A percentile compares a stretch with the other conserved stretches of the same genome.
These are phyloP conservation scores for Myripristis jacobus DNA, from an alignment of 2,797 vertebrate species.

Conservation along the genomic window DNA sequence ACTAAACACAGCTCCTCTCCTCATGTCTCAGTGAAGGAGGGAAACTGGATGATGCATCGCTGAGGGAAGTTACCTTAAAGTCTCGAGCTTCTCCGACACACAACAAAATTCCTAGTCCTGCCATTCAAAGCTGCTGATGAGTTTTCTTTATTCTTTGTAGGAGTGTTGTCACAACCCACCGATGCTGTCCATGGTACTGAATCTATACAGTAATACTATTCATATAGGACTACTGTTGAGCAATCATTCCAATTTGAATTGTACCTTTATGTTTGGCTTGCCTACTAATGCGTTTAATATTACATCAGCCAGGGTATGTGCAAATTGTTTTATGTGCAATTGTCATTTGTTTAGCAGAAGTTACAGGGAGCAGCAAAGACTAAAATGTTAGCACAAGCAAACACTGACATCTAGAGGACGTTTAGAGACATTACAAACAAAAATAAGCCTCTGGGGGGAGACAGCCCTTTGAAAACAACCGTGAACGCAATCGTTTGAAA, in stretches of 20 bases:
- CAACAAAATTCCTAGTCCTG: neutral
- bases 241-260: conserved; percentile 3
- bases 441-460: neutral
- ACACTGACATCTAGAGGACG: conserved; percentile 72
- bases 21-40: conserved; percentile 37
- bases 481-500: too few species aligned
- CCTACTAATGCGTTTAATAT: neutral
- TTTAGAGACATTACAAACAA: conserved; percentile 33
- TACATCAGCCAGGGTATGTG: neutral
- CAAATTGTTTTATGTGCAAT: neutral
- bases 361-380: neutral
- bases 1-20: conserved; percentile 63
- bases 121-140: conserved; percentile 7
- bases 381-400: conserved; percentile 13
- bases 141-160: neutral
- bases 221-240: neutral
- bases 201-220: neutral
- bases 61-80: conserved; percentile 43
- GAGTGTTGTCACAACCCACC: neutral
- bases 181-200: conserved; percentile 18
- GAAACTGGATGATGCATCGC: conserved; percentile 35
- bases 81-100: conserved; percentile 9
- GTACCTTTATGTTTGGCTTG: conserved; percentile 10
- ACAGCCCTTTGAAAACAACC: too few species aligned
- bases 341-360: conserved; percentile 1